Evolutionary conservation across 2,113 vertebrate species (phyloP), one percentile per base, ranked within the genome.

Genomic region (Alethe diademata): DNA sequence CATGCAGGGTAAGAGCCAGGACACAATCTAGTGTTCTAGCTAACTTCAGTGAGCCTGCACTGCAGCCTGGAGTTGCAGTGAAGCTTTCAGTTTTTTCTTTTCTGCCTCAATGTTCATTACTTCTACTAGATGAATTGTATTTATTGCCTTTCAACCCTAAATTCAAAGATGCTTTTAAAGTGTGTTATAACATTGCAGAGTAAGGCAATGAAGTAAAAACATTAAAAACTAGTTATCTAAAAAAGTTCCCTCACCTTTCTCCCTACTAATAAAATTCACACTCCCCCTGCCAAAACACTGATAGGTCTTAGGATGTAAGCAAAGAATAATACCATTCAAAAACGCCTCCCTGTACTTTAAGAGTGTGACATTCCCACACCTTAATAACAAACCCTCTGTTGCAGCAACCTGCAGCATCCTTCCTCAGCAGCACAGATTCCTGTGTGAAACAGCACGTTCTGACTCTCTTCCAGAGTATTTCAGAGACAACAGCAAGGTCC

Each of bases 361-460:
- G 35, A 9, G 19, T 43, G n/a, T 28, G 43, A 61, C 1, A 0
- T 54, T 67, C 42, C 22, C 33, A 36, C 12, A 38, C 66, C 16
- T n/a, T 6, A 8, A 1, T 12, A 56, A 75, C 8, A 48, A 72
- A 36, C 12, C 9, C 82, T 61, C 50, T 12, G 2, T 14, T 42
- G 51, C 19, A 45, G 47, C 45, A 60, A 7, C 29, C 22, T 73
- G 29, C 33, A 72, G 40, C 28, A 36, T 6, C 42, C 13, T 31
- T 72, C 26, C 70, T 50, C 62, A 53, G 87, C 62, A 54, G 53
- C 8, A 8, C 54, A 24, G 73, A 60, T 14, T n/a, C 26, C 3
- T 19, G 20, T 0, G 1, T 31, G 10, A 25, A 71, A 67, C 40
- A 56, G 38, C 38, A 43, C 2, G 2, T 40, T 64, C 70, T 58